Percentiles rank a stretch among this genome's conserved stretches.
Conservation (phyloP, 2,888 invertebrate genomes). For the Caenorhabditis sp. region DNA sequence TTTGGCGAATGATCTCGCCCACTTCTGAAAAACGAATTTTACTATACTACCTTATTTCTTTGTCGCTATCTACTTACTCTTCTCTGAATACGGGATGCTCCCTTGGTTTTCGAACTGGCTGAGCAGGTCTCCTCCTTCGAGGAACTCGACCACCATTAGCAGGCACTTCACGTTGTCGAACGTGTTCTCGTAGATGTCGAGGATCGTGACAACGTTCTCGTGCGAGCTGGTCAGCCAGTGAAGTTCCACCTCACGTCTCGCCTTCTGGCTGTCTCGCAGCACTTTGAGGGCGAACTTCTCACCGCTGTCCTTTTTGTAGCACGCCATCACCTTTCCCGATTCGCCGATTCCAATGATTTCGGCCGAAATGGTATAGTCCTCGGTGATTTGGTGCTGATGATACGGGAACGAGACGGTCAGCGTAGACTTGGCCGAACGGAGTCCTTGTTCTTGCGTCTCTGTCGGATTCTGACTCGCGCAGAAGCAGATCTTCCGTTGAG, state of each 20-base stretch:
- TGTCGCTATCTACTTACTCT: slow-evolving; percentile 82
- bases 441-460: slow-evolving; percentile 69
- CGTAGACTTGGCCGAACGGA: slow-evolving; percentile 56
- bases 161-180: slow-evolving; percentile 92
- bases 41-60: background rate
- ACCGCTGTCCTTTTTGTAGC: slow-evolving; percentile 86
- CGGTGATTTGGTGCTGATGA: slow-evolving; percentile 74
- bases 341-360: slow-evolving; percentile 93
- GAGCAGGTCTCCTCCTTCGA: slow-evolving; percentile 98
- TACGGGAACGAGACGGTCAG: slow-evolving; percentile 68
- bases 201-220: slow-evolving; percentile 91
- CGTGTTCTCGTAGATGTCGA: slow-evolving; percentile 95
- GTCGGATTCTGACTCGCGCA: slow-evolving; percentile 69
- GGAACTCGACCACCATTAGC: slow-evolving; percentile 90
- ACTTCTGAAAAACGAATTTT: slow-evolving; percentile 84
- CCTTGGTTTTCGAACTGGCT: slow-evolving; percentile 95
- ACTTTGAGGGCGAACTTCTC: slow-evolving; percentile 93
- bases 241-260: slow-evolving; percentile 93
- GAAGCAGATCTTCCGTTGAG: slow-evolving; percentile 70
- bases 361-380: slow-evolving; percentile 77
- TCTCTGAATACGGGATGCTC: slow-evolving; percentile 95
- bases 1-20: slow-evolving; percentile 94
- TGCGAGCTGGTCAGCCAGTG: slow-evolving; percentile 95
- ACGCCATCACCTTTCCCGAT: slow-evolving; percentile 98
- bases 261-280: slow-evolving; percentile 91